Evolutionary conservation across 2,888 invertebrate genomes (phyloP).

Genomic region (Eucera pruinosa): DNA sequence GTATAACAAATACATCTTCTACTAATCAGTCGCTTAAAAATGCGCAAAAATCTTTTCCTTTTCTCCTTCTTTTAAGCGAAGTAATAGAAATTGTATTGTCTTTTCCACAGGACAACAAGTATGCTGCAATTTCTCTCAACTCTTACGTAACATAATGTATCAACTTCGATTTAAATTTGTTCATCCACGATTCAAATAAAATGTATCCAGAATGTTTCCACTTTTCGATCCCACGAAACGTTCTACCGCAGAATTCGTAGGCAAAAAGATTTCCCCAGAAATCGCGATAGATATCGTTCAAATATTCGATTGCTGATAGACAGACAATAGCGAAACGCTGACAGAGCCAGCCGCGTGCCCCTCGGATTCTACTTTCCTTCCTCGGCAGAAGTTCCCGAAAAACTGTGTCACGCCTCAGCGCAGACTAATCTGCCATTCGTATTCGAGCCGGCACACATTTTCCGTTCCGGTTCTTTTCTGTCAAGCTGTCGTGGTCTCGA

Average conservation of each 20-base stretch:
- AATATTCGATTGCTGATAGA: background rate
- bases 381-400: slow-evolving; percentile 4
- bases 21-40: too few species aligned
- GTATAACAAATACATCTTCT: too few species aligned
- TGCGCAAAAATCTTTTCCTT: too few species aligned
- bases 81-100: too few species aligned
- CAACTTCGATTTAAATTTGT: too few species aligned
- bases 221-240: background rate
- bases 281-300: background rate
- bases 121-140: too few species aligned
- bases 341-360: background rate
- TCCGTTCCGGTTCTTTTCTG: slow-evolving; percentile 26
- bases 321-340: background rate
- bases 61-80: too few species aligned
- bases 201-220: background rate
- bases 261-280: background rate
- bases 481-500: slow-evolving; percentile 30
- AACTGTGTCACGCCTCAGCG: slow-evolving; percentile 25
- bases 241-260: background rate
- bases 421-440: slow-evolving; percentile 29
- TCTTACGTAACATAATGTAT: too few species aligned
- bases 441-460: slow-evolving; percentile 25
- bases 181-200: background rate
- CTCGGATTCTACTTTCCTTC: background rate
- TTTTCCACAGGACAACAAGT: too few species aligned